These are phyloP conservation scores for Orchesellides sinensis DNA, from an alignment of 2,888 invertebrate species.

Conservation along the genomic window DNA sequence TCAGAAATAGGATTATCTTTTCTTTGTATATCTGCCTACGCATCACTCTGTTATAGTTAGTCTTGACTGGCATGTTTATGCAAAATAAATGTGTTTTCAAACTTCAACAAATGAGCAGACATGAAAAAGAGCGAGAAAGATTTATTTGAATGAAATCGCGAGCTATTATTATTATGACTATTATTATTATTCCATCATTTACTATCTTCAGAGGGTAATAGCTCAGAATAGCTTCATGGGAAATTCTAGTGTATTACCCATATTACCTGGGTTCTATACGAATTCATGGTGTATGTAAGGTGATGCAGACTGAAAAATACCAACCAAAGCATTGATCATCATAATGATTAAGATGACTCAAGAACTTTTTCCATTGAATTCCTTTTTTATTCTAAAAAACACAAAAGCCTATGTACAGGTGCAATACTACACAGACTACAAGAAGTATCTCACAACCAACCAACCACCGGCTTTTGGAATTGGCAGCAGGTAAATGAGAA, in stretches of 20 bases:
- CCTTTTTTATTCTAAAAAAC: conserved; percentile 34
- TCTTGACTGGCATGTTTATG: conserved; percentile 29
- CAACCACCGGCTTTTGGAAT: conserved; percentile 10
- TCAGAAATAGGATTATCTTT: conserved; percentile 5
- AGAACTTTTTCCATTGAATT: conserved; percentile 51
- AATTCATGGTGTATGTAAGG: not conserved
- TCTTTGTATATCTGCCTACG: too few species aligned
- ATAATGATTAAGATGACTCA: conserved; percentile 55
- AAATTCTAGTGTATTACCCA: conserved; percentile 6
- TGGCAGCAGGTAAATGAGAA: conserved; percentile 7
- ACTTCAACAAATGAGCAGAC: not conserved
- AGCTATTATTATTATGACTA: conserved; percentile 37
- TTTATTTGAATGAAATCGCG: conserved; percentile 34
- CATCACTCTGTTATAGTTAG: not conserved
- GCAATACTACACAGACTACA: not conserved
- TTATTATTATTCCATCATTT: conserved; percentile 24
- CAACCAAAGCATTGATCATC: conserved; percentile 24
- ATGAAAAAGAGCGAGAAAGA: not conserved
- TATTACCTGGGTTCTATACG: not conserved
- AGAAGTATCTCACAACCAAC: not conserved
- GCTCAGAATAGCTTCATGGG: conserved; percentile 30
- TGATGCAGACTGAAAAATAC: not conserved
- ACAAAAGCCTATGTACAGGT: conserved; percentile 7
- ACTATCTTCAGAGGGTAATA: not conserved
- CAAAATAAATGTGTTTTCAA: conserved; percentile 19